Evolutionary conservation across 1,140 invertebrate genomes (phyloP).

Genomic region (Heliconius congener): DNA sequence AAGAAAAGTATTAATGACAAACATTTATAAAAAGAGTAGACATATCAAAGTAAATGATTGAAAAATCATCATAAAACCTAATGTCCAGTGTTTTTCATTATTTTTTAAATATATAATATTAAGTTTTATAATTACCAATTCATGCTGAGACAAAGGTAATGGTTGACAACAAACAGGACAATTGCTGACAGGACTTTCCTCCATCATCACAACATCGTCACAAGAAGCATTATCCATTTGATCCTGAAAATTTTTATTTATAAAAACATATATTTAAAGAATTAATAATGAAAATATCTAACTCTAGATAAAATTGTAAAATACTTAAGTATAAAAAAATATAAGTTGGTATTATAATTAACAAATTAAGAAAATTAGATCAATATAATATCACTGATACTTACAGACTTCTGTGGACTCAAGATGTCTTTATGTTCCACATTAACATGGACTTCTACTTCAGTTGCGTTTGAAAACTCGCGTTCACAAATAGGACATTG

Average conservation of each 20-base stretch:
- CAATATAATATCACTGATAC: slow-evolving; percentile 27
- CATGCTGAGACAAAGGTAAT: slow-evolving; percentile 74
- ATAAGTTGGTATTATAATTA: not conserved
- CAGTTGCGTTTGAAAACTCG: slow-evolving; percentile 87
- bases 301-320: too few relatives aligned
- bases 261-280: not conserved
- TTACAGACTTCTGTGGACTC: slow-evolving; percentile 76
- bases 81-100: too few relatives aligned
- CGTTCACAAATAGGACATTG: slow-evolving; percentile 88
- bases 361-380: not conserved
- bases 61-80: not conserved
- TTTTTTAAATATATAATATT: too few relatives aligned
- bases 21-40: not conserved
- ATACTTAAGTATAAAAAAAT: not conserved
- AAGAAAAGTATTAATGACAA: slow-evolving; percentile 18
- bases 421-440: slow-evolving; percentile 86
- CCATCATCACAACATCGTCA: slow-evolving; percentile 77
- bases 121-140: slow-evolving; percentile 59
- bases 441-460: slow-evolving; percentile 92
- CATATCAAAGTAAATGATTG: not conserved
- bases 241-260: slow-evolving; percentile 53
- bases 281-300: not conserved
- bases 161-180: slow-evolving; percentile 79
- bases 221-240: slow-evolving; percentile 73
- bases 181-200: slow-evolving; percentile 77